Evolutionary conservation across 2,113 vertebrate species (phyloP), one percentile per base, ranked within the genome.

Genomic region (Motacilla alba): DNA sequence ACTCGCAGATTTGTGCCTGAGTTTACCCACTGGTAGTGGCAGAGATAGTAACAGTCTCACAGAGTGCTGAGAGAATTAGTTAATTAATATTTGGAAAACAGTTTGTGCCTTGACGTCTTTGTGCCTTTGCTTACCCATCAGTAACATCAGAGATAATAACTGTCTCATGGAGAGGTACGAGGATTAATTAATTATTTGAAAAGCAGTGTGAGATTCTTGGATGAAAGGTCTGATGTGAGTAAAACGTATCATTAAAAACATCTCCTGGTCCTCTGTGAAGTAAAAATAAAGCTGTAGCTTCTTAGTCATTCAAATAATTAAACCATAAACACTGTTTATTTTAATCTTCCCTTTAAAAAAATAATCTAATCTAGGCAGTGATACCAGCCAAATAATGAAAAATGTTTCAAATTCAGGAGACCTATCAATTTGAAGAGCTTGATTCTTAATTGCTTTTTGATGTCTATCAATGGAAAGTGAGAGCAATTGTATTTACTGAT

Each of bases 281-380:
- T 97, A 88, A 95, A 95, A 96, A 93, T 87, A 96, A 96, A 93
- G 89, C 84, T 93, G 72, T 59, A 95, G 66, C 78, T 92, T 91
- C 94, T 95, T 97, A 96, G 88, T 96, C 91, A 97, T 97, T 96
- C 89, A 95, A 93, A 92, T 95, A 94, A 97, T 97, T 95, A 96
- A 94, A 87, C 60, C 89, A 93, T 94, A 96, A 97, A 94, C 94
- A 91, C 60, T 95, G 85, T 95, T 93, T 94, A 88, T 95, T 95
- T 96, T 95, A 88, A 95, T 83, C 87, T 80, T 70, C 80, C 27
- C 58, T 93, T 96, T 59, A 85, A 92, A 91, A 93, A 91, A 93
- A 90, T 89, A 90, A 95, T 94, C 94, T 96, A 88, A 97, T 96
- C 90, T 94, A 93, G 52, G 55, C 74, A 73, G 53, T 17, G 86